Evolutionary conservation across 1,140 invertebrate genomes (phyloP), one percentile per base, ranked within the genome.

Genomic region (Mactra quadrangularis): DNA sequence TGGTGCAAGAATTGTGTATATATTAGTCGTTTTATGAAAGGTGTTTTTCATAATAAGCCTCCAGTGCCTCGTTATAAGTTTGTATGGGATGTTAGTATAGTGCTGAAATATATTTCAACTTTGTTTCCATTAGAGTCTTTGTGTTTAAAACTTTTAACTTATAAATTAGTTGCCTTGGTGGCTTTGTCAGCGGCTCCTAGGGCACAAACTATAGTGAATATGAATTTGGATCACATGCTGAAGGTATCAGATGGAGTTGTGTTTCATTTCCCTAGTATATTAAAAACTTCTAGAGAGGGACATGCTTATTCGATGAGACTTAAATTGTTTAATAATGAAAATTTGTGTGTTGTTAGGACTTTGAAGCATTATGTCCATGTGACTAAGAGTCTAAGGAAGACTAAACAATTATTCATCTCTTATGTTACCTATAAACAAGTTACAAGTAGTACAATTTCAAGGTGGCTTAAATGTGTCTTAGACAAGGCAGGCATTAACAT

Each of bases 71-170:
- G 70, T 57, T 62, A 75, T 50, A 60, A 52, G 3, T 45, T 33
- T 47, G 82, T 74, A 59, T 87, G 84, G 86, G 78, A 86, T 86
- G 84, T 86, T 11, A 55, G 38, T 19, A 59, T 76, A 25, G 81
- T 87, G 41, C 74, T 86, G 19, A 41, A 60, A 15, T 85, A 35
- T 60, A 55, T 84, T 35, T 22, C 7, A 31, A 25, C 60, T 25
- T 50, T 83, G 4, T 75, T 50, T 45, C 83, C 84, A 33, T 50
- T 85, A 11, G 33, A 33, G 13, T 13, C 60, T n/a, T 25, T 77
- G 6, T 57, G 60, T 55, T 53, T 85, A 41, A 60, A 76, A 50
- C n/a, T 53, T 7, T 77, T 82, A 33, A 85, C 81, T 19, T 62
- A 29, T 0, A 72, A 72, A 33, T 3, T 55, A 22, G 29, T 33